These are phyloP conservation scores for Pseudomyrmex gracilis DNA, from an alignment of 1,140 invertebrate species.

Conservation along the genomic window DNA sequence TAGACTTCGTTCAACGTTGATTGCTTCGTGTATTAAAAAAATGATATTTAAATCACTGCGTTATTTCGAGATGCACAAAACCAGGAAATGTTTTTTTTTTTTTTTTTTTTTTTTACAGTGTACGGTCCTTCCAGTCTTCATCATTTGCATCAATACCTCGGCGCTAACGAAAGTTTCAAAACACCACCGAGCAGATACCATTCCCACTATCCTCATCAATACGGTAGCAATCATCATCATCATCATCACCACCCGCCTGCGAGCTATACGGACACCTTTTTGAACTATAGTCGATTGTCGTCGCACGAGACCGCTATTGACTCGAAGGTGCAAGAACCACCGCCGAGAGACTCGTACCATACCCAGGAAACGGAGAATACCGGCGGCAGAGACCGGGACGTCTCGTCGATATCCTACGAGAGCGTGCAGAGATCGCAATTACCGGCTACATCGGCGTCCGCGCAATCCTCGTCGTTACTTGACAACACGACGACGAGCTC, in stretches of 20 bases:
- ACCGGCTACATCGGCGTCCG: constrained; percentile 63
- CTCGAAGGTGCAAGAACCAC: constrained; percentile 76
- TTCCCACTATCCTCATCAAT: constrained; percentile 78
- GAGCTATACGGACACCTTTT: constrained; percentile 79
- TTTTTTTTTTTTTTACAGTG: constrained; percentile 66
- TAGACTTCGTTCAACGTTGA: neutral
- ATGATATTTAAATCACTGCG: neutral
- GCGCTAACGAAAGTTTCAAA: constrained; percentile 81
- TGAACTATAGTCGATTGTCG: constrained; percentile 81
- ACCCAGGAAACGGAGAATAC: constrained; percentile 72
- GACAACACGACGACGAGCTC: constrained; percentile 75
- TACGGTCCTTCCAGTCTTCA: constrained; percentile 81
- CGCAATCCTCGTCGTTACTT: constrained; percentile 72
- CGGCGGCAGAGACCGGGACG: constrained; percentile 69
- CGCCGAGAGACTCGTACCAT: constrained; percentile 53
- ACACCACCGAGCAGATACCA: constrained; percentile 79
- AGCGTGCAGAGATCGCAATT: constrained; percentile 76
- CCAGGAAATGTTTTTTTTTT: neutral
- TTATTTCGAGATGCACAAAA: neutral
- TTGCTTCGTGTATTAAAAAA: neutral
- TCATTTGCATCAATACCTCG: constrained; percentile 82
- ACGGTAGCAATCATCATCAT: constrained; percentile 72
- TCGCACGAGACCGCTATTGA: constrained; percentile 77
- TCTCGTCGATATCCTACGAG: constrained; percentile 66
- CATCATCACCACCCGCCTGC: constrained; percentile 75